Conservation (phyloP, 2,888 invertebrate genomes). For the Dynastes maya region DNA sequence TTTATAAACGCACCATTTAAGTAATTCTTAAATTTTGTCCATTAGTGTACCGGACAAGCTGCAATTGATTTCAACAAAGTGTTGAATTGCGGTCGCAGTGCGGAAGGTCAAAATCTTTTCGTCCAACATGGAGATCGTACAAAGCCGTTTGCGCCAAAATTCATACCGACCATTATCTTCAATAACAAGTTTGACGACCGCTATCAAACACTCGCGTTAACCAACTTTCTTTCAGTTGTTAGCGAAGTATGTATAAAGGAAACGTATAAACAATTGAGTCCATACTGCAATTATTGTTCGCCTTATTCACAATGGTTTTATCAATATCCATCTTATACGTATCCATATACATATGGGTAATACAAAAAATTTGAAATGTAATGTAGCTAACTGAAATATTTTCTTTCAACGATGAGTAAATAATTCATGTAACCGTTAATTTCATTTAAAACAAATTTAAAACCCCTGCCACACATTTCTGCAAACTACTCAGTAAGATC, state of each 20-base stretch:
- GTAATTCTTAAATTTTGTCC: neutral
- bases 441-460: too few relatives aligned
- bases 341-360: too few relatives aligned
- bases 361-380: too few relatives aligned
- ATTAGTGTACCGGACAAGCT: neutral
- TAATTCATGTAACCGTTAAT: too few relatives aligned
- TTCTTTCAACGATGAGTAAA: too few relatives aligned
- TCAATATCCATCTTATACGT: too few relatives aligned
- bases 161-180: constrained; percentile 70
- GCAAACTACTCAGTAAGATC: too few relatives aligned
- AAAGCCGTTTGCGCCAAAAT: constrained; percentile 62
- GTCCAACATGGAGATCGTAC: constrained; percentile 67
- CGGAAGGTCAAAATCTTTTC: neutral
- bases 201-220: neutral
- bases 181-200: constrained; percentile 59
- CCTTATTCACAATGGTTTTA: too few relatives aligned
- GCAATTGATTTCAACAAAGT: too few relatives aligned
- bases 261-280: neutral
- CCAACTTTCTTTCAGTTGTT: neutral
- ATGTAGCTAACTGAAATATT: too few relatives aligned
- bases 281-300: neutral
- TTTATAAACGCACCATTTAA: neutral
- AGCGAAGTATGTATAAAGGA: neutral
- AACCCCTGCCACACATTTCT: too few relatives aligned
- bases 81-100: neutral